These are phyloP conservation scores for Luffia ferchaultella DNA, from an alignment of 2,888 invertebrate species.

Conservation along the genomic window DNA sequence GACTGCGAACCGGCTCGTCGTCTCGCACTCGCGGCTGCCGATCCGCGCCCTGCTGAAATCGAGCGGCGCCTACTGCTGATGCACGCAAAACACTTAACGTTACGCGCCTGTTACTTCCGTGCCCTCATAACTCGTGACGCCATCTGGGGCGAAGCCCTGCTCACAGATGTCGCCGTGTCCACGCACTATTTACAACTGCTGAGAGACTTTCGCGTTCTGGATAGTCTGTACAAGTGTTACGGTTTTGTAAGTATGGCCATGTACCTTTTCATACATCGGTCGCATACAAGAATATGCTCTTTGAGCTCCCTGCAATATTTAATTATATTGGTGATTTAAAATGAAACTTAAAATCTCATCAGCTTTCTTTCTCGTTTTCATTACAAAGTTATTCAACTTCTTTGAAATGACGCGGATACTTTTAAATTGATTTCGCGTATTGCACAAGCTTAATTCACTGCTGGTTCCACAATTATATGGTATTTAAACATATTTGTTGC, in stretches of 20 bases:
- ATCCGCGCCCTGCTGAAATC: background rate
- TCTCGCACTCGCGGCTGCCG: background rate
- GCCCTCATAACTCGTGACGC: slow-evolving; percentile 19
- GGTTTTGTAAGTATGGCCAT: slow-evolving; percentile 37
- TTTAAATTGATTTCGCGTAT: no score
- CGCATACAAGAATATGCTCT: no score
- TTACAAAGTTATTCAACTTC: no score
- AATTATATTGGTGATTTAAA: no score
- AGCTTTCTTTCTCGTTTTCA: no score
- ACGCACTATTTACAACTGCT: slow-evolving; percentile 22
- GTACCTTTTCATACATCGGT: no score
- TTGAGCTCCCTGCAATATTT: no score
- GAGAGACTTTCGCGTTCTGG: slow-evolving; percentile 26
- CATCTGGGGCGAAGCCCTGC: background rate
- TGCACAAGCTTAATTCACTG: no score
- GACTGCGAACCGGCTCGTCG: slow-evolving; percentile 15
- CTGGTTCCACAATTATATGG: background rate
- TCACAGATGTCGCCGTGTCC: slow-evolving; percentile 17
- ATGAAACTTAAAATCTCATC: no score
- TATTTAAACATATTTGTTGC: slow-evolving; percentile 13
- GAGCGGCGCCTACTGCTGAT: background rate
- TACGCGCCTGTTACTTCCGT: slow-evolving; percentile 25
- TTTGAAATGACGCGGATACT: no score
- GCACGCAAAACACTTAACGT: slow-evolving; percentile 19
- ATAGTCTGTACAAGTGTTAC: slow-evolving; percentile 31